Evolutionary conservation across 2,797 vertebrate species (phyloP).

Genomic region (Poecilia wingei): DNA sequence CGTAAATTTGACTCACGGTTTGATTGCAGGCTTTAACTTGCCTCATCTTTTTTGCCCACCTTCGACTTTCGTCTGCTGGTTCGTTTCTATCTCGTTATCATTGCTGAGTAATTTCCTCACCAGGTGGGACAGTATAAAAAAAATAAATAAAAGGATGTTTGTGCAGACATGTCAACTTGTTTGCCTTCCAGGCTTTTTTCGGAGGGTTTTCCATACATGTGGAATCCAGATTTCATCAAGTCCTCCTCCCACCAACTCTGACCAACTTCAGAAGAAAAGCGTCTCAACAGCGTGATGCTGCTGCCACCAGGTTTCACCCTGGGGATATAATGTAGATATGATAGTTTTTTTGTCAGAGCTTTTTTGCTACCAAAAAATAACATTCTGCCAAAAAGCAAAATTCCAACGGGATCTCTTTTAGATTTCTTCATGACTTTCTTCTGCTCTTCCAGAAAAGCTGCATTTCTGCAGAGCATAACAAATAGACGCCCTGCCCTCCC

Average conservation of each 20-base stretch:
- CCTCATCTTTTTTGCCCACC: background rate
- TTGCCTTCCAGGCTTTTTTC: background rate
- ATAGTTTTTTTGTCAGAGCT: background rate
- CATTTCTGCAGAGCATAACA: background rate
- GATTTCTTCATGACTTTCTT: background rate
- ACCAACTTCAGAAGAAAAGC: background rate
- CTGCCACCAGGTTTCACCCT: background rate
- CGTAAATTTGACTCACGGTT: slow-evolving; percentile 6
- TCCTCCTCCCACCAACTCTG: background rate
- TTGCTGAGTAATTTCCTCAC: slow-evolving; percentile 19
- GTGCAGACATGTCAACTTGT: slow-evolving; percentile 5
- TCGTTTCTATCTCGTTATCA: slow-evolving; percentile 13
- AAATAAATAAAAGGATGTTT: slow-evolving; percentile 20
- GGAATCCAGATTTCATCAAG: background rate
- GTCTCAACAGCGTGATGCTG: background rate
- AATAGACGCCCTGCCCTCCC: background rate
- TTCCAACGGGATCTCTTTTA: background rate
- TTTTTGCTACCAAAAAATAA: background rate
- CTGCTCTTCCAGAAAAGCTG: background rate
- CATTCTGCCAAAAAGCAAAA: background rate
- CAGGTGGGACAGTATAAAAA: slow-evolving; percentile 9
- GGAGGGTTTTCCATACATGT: background rate
- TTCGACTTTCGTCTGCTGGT: slow-evolving; percentile 13
- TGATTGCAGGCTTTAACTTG: slow-evolving; percentile 13
- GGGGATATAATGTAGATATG: background rate